Base-by-base conservation (phyloP, 2,888 invertebrate species). In the Taenaris catops region DNA sequence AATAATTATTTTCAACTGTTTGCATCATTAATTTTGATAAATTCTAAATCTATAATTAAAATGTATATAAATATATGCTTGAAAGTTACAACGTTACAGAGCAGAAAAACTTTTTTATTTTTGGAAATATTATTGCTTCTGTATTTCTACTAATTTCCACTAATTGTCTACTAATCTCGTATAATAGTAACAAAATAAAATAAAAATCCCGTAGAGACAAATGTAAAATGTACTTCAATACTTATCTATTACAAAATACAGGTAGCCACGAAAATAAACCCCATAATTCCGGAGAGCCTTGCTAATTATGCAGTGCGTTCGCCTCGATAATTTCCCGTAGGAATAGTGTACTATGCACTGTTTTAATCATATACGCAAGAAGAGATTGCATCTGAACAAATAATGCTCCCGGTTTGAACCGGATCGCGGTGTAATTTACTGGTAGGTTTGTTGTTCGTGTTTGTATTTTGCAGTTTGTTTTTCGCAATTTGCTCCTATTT, bases 271-370 rank as follows among this genome's bases (percentile, higher is more conserved):
- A 53, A 59, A 65, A 64, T 60, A 66, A 44, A 39, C 38, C 23
- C 41, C 53, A 51, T 60, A 58, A 44, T 56, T 52, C 54, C 49
- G 46, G 50, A 49, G 54, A 52, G 61, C 71, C 67, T 70, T 65
- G 75, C 86, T 87, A 87, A 87, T 87, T 87, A 87, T 84, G 72
- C 84, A 65, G 63, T 74, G 75, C 73, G 72, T 72, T 68, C 72
- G 67, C 66, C 56, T 55, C 67, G 59, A 70, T 84, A 83, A 86
- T 87, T 87, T 87, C 87, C 87, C 84, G 51, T 45, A 65, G 83
- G 86, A 65, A 45, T 46, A 50, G 57, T 63, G 68, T 76, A 74
- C 79, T 70, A 59, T 75, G 74, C 81, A 73, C 59, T 64, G 75
- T 76, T 83, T 84, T 84, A 84, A 83, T 86, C 81, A 84, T 84